Evolutionary conservation across 2,888 invertebrate genomes (phyloP), one percentile per base, ranked within the genome.

Genomic region (Eucera pruinosa): DNA sequence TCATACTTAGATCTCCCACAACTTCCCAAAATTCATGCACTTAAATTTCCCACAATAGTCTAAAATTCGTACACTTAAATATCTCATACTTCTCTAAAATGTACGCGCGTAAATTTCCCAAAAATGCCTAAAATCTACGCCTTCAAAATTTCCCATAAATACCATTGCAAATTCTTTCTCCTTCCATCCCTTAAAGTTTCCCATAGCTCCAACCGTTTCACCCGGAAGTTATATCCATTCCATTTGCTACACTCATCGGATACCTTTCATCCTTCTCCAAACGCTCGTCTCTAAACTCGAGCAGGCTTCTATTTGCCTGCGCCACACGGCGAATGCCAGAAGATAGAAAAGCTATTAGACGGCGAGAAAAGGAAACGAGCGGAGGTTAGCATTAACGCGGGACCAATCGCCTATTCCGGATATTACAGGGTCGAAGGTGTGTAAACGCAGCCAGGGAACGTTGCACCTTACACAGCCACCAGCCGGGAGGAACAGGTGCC

Each of bases 401-500:
- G 60, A 33, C 60, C 70, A 66, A 68, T 76, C 78, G 68, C 73
- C 78, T 72, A 75, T 78, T 72, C 61, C 61, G 72, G 81, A 87
- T 86, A 86, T 83, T 84, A 65, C 71, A 80, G 83, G 86, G 84
- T 83, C 76, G 80, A 69, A 36, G 11, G 76, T 71, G 77, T 76
- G 79, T 79, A 78, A 80, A 84, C 71, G 82, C 71, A 76, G 79
- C 43, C 73, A 43, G 57, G 80, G 78, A 87, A 86, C 87, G 87
- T 87, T 90, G 88, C 89, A 90, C 90, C 90, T 90, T 90, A 90
- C 88, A 58, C 54, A 62, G 36, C 81, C 83, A 75, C 82, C 83
- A 74, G 73, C 75, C 72, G 65, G 83, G 84, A 90, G 83, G 85
- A 90, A 90, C 90, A 90, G 91, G 91, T 91, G 91, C 87, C 85